Base-by-base conservation (phyloP, 2,797 vertebrate species). In the Propithecus perrieri region DNA sequence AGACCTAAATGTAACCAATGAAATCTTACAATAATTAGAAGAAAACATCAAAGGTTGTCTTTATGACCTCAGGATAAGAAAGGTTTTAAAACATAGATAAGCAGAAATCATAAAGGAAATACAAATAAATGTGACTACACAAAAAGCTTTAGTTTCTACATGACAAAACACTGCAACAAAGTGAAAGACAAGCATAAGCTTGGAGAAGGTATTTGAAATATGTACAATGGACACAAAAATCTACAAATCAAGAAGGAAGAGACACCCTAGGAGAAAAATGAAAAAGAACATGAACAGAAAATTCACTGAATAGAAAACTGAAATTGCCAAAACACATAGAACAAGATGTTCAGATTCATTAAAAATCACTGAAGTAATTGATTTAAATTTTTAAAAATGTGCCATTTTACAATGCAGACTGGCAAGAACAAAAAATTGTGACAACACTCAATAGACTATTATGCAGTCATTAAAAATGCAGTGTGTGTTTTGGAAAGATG, bases 91-190 rank as follows among this genome's bases (percentile, higher is more conserved):
- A 55, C 20, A 33, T 24, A 57, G 89, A 41, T 57, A 35, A 85
- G 57, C 26, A 93, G 79, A 96, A 67, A n/a, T 92, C 28, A n/a
- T 75, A 74, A 85, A 81, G 9, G 9, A 92, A 92, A 84, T 46
- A 85, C 50, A 48, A 89, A 85, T 61, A 74, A 41, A 81, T 46
- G n/a, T 38, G 33, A 74, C 22, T n/a, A 85, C 20, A 43, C 41
- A 63, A 89, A 81, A 86, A 33, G 3, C 20, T 80, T 81, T 55
- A 46, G 69, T 92, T 95, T 92, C 48, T 61, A 30, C 71, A 7
- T 86, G 18, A 61, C n/a, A 75, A 86, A 81, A 86, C 4, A 71
- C 41, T 41, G 7, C 41, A 89, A 79, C 55, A 92, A 92, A 91
- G 43, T 63, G 80, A 92, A 93, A 86, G 2, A 20, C 18, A 86